Conservation (phyloP, 2,113 vertebrate genomes). For the Ceuthmochares aereus region DNA sequence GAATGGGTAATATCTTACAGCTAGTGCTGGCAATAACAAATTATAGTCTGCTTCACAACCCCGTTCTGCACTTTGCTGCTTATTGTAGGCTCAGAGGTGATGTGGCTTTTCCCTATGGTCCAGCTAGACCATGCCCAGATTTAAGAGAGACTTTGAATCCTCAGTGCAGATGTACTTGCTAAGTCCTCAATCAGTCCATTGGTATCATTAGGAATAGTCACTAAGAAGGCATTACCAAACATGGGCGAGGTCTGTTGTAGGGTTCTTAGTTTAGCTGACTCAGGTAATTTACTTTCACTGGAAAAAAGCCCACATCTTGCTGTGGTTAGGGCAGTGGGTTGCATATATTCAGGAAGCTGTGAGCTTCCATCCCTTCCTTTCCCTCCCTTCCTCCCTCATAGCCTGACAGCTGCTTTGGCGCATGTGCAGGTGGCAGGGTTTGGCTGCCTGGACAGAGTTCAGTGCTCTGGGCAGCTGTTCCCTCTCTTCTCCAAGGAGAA, state of each 20-base stretch:
- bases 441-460: background rate
- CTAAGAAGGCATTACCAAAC: background rate
- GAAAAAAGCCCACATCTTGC: background rate
- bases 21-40: background rate
- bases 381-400: constrained; percentile 40
- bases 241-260: accelerated
- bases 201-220: background rate
- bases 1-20: background rate
- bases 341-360: constrained; percentile 12
- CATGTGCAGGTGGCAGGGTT: background rate
- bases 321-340: background rate
- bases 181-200: background rate
- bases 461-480: background rate
- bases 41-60: background rate
- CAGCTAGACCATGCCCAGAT: background rate
- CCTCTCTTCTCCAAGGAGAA: background rate
- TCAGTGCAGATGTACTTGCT: accelerated
- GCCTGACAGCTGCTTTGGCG: background rate
- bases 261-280: constrained; percentile 28
- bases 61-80: background rate
- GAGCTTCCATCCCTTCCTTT: constrained; percentile 59
- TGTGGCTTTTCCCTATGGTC: accelerated
- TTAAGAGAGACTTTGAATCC: background rate
- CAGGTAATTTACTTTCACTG: background rate
- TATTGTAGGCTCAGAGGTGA: background rate